Evolutionary conservation across 1,140 invertebrate species (phyloP).

Genomic region (Aporrectodea caliginosa): DNA sequence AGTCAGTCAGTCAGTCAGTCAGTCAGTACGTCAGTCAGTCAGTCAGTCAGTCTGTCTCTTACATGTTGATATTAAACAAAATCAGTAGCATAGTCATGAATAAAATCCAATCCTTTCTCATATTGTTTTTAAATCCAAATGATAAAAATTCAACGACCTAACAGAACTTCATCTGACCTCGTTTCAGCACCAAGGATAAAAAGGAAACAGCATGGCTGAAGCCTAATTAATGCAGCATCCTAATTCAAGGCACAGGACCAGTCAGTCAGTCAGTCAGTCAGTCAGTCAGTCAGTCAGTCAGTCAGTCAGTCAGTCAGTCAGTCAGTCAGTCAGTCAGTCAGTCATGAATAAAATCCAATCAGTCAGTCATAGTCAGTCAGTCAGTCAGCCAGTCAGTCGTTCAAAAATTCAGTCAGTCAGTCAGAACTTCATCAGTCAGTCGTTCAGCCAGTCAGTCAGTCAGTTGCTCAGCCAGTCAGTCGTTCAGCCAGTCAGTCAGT

Average conservation of each 20-base stretch:
- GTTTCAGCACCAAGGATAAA: too few species aligned
- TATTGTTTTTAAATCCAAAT: too few species aligned
- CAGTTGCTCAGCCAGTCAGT: not conserved
- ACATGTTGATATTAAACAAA: too few species aligned
- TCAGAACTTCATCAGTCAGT: not conserved
- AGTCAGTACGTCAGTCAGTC: slow-evolving; percentile 7
- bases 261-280: slow-evolving; percentile 18
- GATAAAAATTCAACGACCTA: too few species aligned
- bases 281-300: slow-evolving; percentile 32
- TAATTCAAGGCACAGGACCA: too few species aligned
- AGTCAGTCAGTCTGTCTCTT: slow-evolving; percentile 14
- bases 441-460: not conserved
- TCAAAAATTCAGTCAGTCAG: not conserved
- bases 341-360: not conserved
- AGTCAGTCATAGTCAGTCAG: slow-evolving; percentile 62
- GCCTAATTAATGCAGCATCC: too few species aligned
- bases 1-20: slow-evolving; percentile 22
- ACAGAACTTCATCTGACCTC: too few species aligned
- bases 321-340: slow-evolving; percentile 26
- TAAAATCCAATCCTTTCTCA: too few species aligned
- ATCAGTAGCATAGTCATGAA: too few species aligned
- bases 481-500: not conserved
- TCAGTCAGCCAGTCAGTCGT: not conserved
- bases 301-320: slow-evolving; percentile 31
- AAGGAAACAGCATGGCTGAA: too few species aligned